Percentiles rank a stretch among this genome's conserved stretches.
phyloP scores from a whole-genome alignment of 2,113 vertebrate species.

The Boulengeromyrus knoepffleri region DNA sequence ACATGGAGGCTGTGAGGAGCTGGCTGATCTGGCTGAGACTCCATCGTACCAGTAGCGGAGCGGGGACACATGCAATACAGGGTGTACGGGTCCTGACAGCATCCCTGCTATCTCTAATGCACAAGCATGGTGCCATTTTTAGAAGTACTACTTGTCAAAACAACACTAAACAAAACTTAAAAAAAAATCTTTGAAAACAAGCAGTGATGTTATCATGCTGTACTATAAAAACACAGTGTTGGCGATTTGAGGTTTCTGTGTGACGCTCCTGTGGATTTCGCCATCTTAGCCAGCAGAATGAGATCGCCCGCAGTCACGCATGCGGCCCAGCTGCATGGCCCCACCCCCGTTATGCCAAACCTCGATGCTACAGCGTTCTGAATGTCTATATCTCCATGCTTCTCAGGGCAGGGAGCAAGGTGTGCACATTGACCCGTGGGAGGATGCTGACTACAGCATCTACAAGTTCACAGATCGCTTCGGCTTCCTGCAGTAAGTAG shows the following conservation, averaged over 20 bases:
- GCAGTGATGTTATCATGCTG: neutral
- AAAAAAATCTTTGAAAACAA: neutral
- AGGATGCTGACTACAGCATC: slow-evolving; percentile 73
- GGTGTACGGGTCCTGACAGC: neutral
- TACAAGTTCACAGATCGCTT: slow-evolving; percentile 82
- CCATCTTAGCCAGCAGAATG: neutral
- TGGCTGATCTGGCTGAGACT: neutral
- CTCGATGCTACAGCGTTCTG: neutral
- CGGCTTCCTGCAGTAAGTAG: slow-evolving; percentile 79
- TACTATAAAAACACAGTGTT: neutral
- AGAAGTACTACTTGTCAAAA: neutral
- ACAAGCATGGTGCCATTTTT: neutral
- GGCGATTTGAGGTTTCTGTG: neutral
- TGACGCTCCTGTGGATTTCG: neutral
- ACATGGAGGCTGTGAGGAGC: neutral
- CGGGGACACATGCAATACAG: neutral
- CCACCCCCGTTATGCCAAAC: neutral
- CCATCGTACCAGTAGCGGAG: neutral
- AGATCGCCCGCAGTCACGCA: neutral
- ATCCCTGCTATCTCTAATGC: neutral
- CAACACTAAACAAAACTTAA: neutral
- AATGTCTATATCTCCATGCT: slow-evolving; percentile 21
- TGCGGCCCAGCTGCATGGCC: neutral
- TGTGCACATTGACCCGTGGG: slow-evolving; percentile 72
- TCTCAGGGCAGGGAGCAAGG: slow-evolving; percentile 72